phyloP scores from a whole-genome alignment of 1,140 invertebrate genomes.

The Drosophila ogumai region DNA sequence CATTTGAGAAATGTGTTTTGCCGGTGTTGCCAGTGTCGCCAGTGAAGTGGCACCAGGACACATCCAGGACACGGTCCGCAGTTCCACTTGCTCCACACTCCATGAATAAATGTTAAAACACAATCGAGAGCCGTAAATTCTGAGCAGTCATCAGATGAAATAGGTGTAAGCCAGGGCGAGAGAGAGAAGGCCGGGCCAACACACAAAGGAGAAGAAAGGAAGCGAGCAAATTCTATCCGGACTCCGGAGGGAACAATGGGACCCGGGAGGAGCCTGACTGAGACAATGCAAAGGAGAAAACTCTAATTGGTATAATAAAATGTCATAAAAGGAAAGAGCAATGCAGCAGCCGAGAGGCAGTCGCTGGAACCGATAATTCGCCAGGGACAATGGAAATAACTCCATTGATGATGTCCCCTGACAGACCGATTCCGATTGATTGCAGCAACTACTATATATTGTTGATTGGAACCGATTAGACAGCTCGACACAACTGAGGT shows the following conservation, averaged over 20 bases:
- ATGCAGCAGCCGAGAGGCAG: conserved; percentile 21
- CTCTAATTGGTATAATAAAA: conserved; percentile 81
- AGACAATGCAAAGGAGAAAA: conserved; percentile 41
- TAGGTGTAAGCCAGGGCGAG: conserved; percentile 49
- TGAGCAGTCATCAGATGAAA: conserved; percentile 65
- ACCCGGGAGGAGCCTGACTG: conserved; percentile 6
- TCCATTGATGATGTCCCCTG: conserved; percentile 41
- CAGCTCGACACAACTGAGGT: conserved; percentile 11
- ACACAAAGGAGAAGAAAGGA: conserved; percentile 16
- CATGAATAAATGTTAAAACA: conserved; percentile 77
- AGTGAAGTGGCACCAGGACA: conserved; percentile 56
- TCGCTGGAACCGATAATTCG: conserved; percentile 35
- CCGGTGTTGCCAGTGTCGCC: conserved; percentile 39
- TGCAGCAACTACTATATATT: conserved; percentile 16
- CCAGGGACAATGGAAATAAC: conserved; percentile 40
- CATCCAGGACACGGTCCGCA: conserved; percentile 17
- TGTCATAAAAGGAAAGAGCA: conserved; percentile 67
- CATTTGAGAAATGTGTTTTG: conserved; percentile 73
- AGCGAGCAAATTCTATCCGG: conserved; percentile 16
- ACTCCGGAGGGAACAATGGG: conserved; percentile 37
- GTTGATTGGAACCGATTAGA: conserved; percentile 29
- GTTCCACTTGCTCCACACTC: conserved; percentile 29
- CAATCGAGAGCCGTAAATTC: conserved; percentile 78
- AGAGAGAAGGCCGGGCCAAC: background rate
- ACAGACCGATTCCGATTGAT: conserved; percentile 36